phyloP scores from a whole-genome alignment of 1,140 invertebrate species.

The Lordiphosa collinella region DNA sequence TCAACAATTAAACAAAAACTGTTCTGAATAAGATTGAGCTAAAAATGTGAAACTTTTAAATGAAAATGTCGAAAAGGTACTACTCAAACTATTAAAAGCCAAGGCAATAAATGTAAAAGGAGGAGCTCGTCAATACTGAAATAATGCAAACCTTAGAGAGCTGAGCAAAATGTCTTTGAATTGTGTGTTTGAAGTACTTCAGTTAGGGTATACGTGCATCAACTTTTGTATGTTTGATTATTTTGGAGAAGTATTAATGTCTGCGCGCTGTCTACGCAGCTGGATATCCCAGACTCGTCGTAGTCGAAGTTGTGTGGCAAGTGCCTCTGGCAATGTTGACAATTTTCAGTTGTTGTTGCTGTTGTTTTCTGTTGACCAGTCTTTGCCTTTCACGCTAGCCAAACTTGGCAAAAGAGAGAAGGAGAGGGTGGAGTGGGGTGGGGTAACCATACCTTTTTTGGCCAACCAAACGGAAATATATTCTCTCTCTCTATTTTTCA shows the following conservation, averaged over 20 bases:
- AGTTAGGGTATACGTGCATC: conserved; percentile 19
- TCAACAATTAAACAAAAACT: no score
- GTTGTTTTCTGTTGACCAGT: conserved; percentile 51
- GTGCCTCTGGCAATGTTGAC: conserved; percentile 58
- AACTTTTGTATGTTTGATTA: conserved; percentile 15
- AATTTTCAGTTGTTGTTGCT: conserved; percentile 44
- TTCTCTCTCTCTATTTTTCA: not conserved
- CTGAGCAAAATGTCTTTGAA: no score
- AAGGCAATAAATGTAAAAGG: no score
- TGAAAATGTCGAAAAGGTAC: no score
- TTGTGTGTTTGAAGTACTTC: no score
- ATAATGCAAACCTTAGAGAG: no score
- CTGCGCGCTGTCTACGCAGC: conserved; percentile 66
- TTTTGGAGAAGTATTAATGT: conserved; percentile 52
- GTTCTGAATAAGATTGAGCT: no score
- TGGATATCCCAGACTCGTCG: conserved; percentile 33
- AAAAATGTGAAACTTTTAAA: no score
- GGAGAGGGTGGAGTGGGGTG: conserved; percentile 3
- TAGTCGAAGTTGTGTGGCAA: conserved; percentile 44
- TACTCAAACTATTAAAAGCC: no score
- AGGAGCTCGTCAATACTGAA: no score
- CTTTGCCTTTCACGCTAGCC: conserved; percentile 56
- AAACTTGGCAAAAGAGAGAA: conserved; percentile 32
- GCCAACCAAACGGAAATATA: conserved; percentile 52
- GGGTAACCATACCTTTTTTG: conserved; percentile 50